phyloP scores from a whole-genome alignment of 2,888 invertebrate species.

The Andricus quercusramuli region DNA sequence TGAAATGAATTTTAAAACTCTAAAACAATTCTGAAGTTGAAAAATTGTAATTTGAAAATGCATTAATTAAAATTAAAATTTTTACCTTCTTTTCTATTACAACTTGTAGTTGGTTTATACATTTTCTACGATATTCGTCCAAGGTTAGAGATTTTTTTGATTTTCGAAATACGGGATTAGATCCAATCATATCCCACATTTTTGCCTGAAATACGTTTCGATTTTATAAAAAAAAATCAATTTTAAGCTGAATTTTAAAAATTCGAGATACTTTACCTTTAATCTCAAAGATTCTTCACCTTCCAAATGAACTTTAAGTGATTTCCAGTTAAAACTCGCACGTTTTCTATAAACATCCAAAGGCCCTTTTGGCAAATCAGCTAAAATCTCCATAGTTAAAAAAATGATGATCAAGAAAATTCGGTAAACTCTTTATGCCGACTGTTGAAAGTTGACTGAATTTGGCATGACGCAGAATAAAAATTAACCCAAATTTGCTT shows the following conservation, averaged over 20 bases:
- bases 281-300: slow-evolving; percentile 87
- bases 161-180: slow-evolving; percentile 87
- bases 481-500: background rate
- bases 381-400: slow-evolving; percentile 80
- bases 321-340: slow-evolving; percentile 93
- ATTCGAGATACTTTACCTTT: slow-evolving; percentile 83
- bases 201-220: slow-evolving; percentile 82
- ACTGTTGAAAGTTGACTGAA: background rate
- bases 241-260: background rate
- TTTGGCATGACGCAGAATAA: background rate
- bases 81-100: slow-evolving; percentile 59
- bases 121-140: slow-evolving; percentile 85
- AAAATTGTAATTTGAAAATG: background rate
- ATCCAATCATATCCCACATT: slow-evolving; percentile 88
- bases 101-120: slow-evolving; percentile 57
- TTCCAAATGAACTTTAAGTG: slow-evolving; percentile 89
- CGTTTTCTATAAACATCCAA: slow-evolving; percentile 88
- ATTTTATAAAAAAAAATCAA: background rate
- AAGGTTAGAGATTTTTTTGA: slow-evolving; percentile 81
- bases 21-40: too few species aligned
- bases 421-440: background rate
- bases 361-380: slow-evolving; percentile 87
- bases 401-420: background rate
- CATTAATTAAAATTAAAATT: background rate
- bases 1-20: too few species aligned